A percentile compares a stretch with the other conserved stretches of the same genome.
phyloP scores from a whole-genome alignment of 2,797 vertebrate genomes.

The Tachyglossus aculeatus region DNA sequence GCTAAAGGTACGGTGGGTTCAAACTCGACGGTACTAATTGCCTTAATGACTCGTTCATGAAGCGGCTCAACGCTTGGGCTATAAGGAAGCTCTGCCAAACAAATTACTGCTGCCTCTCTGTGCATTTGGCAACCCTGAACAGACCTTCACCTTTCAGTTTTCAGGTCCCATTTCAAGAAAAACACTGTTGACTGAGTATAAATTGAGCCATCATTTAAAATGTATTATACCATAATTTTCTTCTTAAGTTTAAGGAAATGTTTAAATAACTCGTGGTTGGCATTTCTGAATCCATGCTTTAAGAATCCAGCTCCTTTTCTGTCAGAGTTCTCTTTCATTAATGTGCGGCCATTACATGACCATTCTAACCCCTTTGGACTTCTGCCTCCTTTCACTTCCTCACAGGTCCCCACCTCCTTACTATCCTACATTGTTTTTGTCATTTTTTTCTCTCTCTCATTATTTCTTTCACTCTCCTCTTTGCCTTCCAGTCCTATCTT shows the following conservation, averaged over 20 bases:
- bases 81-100: too few relatives aligned
- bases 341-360: background rate
- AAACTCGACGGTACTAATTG: too few relatives aligned
- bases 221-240: constrained; percentile 2
- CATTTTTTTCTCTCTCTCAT: background rate
- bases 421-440: background rate
- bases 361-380: background rate
- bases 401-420: background rate
- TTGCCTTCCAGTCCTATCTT: background rate
- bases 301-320: background rate
- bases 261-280: constrained; percentile 13
- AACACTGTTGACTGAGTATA: background rate
- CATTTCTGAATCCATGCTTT: constrained; percentile 5
- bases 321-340: constrained; percentile 7
- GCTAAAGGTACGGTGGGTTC: too few relatives aligned
- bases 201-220: constrained; percentile 19
- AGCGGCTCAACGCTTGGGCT: too few relatives aligned
- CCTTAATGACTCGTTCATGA: too few relatives aligned
- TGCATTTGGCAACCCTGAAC: too few relatives aligned
- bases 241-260: constrained; percentile 3
- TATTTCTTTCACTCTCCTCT: background rate
- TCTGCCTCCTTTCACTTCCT: background rate
- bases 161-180: background rate
- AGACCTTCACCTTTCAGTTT: background rate
- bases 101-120: too few relatives aligned